Evolutionary conservation across 2,113 vertebrate species (phyloP), one percentile per base, ranked within the genome.

Genomic region (Protobothrops flavoviridis): DNA sequence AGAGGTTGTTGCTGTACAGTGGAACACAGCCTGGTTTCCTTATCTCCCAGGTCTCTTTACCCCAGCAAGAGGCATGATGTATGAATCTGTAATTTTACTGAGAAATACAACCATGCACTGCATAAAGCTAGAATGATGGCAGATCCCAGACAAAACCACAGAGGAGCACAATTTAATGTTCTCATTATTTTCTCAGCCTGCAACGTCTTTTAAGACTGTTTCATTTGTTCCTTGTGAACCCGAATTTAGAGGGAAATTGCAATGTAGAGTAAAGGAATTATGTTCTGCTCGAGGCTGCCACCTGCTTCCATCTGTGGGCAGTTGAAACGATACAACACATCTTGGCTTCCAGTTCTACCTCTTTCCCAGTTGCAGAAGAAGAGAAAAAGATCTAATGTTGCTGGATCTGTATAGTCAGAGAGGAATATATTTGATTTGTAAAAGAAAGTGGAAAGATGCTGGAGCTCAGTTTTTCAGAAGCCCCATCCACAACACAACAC

Each of bases 11-110:
- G 92, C 86, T 91, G 43, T 93, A 55, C 50, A 90, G 92, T 95
- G 43, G 93, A 95, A 95, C 81, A 93, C 92, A 95, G 95, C 69
- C 94, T 89, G 91, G 17, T 55, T 93, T 94, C 23, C 94, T 61
- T 81, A 45, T 94, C 94, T 95, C 93, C 88, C 21, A 85, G 2
- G 53, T 55, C 93, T 59, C 89, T 87, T 95, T 89, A 97, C 96
- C 92, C 91, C 93, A 95, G 95, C 69, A 20, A 93, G 88, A 53
- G 1, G 93, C 90, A 69, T 59, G 2, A 88, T 1, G 92, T 20
- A 94, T 52, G 89, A 90, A 94, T 93, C 92, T 94, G 29, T 0
- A 91, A 95, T 93, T 26, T 95, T 57, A 3, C 0, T 85, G 95
- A 43, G 91, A 94, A 93, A 94, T 90, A 50, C 50, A n/a, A 11